Evolutionary conservation across 2,113 vertebrate genomes (phyloP).

Genomic region (Boulengerochromis microlepis): DNA sequence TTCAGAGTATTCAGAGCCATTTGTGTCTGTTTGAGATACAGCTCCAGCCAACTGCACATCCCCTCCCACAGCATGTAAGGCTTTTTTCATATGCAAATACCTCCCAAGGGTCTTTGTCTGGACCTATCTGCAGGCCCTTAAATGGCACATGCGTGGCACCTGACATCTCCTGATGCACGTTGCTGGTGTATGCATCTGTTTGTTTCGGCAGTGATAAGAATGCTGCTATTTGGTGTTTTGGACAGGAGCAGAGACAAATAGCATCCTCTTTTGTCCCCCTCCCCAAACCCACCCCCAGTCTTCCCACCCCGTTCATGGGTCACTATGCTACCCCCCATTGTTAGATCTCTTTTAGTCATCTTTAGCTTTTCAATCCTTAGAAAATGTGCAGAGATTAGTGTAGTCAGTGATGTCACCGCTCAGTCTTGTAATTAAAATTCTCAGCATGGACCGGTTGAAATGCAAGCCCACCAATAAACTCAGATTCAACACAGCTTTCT

Average conservation of each 20-base stretch:
- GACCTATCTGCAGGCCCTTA: constrained; percentile 40
- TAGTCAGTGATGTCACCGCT: constrained; percentile 33
- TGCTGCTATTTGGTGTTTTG: background rate
- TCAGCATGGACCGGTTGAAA: constrained; percentile 10
- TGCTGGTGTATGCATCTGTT: background rate
- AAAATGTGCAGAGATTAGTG: constrained; percentile 1
- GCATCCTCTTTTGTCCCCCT: background rate
- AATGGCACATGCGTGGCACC: constrained; percentile 33
- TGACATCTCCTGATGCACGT: constrained; percentile 38
- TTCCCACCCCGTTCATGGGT: background rate
- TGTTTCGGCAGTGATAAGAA: constrained; percentile 55
- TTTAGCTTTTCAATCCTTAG: background rate
- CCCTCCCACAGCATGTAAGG: constrained; percentile 36
- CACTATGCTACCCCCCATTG: background rate
- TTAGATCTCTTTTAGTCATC: constrained; percentile 30
- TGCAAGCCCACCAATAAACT: background rate
- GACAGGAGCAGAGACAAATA: background rate
- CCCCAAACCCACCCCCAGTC: background rate
- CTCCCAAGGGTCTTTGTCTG: constrained; percentile 41
- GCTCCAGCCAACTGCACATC: constrained; percentile 27
- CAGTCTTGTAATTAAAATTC: constrained; percentile 51
- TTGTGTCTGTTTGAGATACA: background rate
- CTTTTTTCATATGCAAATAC: constrained; percentile 66
- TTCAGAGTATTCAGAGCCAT: constrained; percentile 7
- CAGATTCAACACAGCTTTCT: background rate